Conservation (phyloP, 1,140 invertebrate genomes). For the Solen grandis region DNA sequence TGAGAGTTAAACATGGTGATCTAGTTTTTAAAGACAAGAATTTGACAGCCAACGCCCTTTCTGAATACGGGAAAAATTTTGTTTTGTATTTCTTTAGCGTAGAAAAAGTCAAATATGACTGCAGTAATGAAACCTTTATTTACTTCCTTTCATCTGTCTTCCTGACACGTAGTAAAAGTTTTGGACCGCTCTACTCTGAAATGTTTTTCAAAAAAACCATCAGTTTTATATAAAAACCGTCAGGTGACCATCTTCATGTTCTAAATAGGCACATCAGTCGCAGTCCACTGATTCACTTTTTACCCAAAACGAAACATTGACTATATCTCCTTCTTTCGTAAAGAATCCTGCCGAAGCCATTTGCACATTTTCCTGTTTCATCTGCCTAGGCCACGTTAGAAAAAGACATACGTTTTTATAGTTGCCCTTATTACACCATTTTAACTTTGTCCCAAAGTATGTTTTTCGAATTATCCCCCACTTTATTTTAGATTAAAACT, state of each 20-base stretch:
- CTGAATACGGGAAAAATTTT: slow-evolving; percentile 10
- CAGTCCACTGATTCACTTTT: slow-evolving; percentile 9
- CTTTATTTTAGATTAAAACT: no score
- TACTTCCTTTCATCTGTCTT: no score
- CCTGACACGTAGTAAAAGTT: no score
- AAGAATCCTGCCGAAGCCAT: slow-evolving; percentile 6
- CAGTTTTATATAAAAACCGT: background rate
- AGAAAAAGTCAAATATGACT: background rate
- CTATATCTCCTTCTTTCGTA: slow-evolving; percentile 26
- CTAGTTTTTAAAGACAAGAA: background rate
- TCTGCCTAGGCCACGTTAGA: slow-evolving; percentile 8
- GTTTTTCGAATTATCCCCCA: no score
- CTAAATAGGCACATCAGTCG: background rate
- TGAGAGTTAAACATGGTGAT: slow-evolving; percentile 1
- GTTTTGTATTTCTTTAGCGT: background rate
- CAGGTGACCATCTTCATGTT: slow-evolving; percentile 24
- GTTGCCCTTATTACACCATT: no score
- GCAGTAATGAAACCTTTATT: background rate
- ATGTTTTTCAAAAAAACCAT: background rate
- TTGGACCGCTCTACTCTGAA: background rate
- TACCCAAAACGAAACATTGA: no score
- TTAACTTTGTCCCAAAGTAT: no score
- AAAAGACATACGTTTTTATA: no score
- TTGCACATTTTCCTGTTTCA: slow-evolving; percentile 16
- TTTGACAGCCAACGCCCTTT: slow-evolving; percentile 11